These are phyloP conservation scores for Morone chrysops DNA, from an alignment of 2,113 vertebrate species.

Conservation along the genomic window DNA sequence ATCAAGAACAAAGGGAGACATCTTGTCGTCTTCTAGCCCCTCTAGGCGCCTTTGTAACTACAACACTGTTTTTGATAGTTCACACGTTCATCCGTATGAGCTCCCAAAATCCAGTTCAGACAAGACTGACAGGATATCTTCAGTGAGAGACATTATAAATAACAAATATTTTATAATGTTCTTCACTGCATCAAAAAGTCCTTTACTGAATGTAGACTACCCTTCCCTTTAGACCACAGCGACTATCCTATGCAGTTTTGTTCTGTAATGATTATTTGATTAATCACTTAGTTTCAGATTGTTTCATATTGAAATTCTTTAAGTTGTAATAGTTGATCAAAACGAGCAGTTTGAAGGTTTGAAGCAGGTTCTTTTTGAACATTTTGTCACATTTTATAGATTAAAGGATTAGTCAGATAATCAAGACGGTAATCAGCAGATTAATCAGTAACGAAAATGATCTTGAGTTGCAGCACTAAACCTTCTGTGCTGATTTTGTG, in stretches of 20 bases:
- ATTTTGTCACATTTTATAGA: not conserved
- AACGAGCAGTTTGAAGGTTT: not conserved
- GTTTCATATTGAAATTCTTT: not conserved
- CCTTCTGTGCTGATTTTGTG: not conserved
- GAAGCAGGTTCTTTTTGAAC: not conserved
- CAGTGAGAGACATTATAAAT: slow-evolving; percentile 58
- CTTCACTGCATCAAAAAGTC: slow-evolving; percentile 22
- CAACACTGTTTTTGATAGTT: slow-evolving; percentile 54
- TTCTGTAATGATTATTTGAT: not conserved
- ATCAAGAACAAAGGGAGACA: slow-evolving; percentile 69
- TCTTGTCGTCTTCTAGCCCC: slow-evolving; percentile 52
- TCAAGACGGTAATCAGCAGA: not conserved
- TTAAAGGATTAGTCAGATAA: not conserved
- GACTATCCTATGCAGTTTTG: not conserved
- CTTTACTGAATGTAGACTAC: not conserved
- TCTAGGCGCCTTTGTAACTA: slow-evolving; percentile 63
- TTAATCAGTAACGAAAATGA: not conserved
- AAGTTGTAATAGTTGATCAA: not conserved
- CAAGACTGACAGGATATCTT: slow-evolving; percentile 60
- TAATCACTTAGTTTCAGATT: not conserved
- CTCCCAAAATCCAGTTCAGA: slow-evolving; percentile 57
- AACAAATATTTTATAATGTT: slow-evolving; percentile 44
- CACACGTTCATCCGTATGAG: slow-evolving; percentile 43
- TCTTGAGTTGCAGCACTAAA: not conserved
- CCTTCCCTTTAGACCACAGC: slow-evolving; percentile 4